Evolutionary conservation across 2,888 invertebrate genomes (phyloP), one percentile per base, ranked within the genome.

Genomic region (Chydorus sphaericus): DNA sequence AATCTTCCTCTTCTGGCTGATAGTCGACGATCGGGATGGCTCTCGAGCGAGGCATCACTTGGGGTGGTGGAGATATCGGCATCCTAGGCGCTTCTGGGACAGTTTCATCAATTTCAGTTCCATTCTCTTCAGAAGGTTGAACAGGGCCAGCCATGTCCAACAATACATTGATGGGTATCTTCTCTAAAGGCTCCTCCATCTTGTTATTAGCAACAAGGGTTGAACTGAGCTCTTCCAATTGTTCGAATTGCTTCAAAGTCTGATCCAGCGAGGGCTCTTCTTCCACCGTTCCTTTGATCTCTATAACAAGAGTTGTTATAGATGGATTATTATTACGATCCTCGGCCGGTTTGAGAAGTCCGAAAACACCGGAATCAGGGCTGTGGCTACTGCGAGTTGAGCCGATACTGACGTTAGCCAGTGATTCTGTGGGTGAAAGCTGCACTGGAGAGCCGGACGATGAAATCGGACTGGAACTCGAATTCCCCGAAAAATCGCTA

Each of bases 361-460:
- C 50, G 11, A 50, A 50, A 18, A 50, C 50, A 20, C 50, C 50
- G 18, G 50, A 50, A 18, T 50, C 50, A 11, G 50, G 50, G 16
- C 50, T 50, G 29, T 30, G 10, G 30, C 18, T 30, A 30, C 16
- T 31, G 50, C 30, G 31, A 8, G 20, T 28, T n/a, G 50, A 29
- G 3, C 30, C 50, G n/a, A 50, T 14, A 23, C 50, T 50, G 2
- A 16, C 50, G 50, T 50, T 50, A 30, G 31, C 50, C 20, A 50
- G 20, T 16, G 50, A 50, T 28, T 50, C 50, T 6, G 50, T 50
- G 4, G 50, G 50, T 16, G 50, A 50, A n/a, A 50, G 31, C 8
- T 44, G 44, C 18, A 14, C 50, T 14, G 50, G 29, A 16, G 30
- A 29, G 8, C 29, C 18, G 30, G 31, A 30, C 44, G 26, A 44